Evolutionary conservation across 2,888 invertebrate species (phyloP).

Genomic region (Neria commutata): DNA sequence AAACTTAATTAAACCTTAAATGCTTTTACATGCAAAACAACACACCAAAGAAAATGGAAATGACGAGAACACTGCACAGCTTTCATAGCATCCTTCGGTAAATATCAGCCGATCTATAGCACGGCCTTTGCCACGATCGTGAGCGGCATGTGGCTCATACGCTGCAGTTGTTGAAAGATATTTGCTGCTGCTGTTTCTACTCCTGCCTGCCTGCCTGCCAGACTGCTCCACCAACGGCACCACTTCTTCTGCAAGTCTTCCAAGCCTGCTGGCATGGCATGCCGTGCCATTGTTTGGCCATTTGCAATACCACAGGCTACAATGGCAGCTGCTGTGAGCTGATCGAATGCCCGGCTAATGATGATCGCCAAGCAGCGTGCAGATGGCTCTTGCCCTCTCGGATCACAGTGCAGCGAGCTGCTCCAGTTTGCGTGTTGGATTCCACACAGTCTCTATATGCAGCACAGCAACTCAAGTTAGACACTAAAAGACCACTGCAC

Average conservation of each 20-base stretch:
- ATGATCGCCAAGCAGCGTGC: neutral
- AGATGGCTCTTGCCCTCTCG: neutral
- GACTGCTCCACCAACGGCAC: neutral
- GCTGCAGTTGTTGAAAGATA: slow-evolving; percentile 17
- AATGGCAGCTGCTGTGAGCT: neutral
- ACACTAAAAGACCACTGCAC: neutral
- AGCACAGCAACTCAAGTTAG: too few relatives aligned
- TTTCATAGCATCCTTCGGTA: too few relatives aligned
- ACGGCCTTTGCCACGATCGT: too few relatives aligned
- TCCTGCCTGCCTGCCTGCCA: neutral
- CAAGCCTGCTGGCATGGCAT: neutral
- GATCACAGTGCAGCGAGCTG: neutral
- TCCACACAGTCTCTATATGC: too few relatives aligned
- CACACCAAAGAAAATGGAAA: too few relatives aligned
- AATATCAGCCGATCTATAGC: too few relatives aligned
- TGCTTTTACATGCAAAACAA: too few relatives aligned
- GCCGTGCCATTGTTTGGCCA: slow-evolving; percentile 4
- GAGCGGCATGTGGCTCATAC: neutral
- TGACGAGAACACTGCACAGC: too few relatives aligned
- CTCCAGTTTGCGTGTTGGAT: too few relatives aligned
- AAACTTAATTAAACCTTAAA: too few relatives aligned
- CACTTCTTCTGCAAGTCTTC: neutral
- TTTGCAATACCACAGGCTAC: neutral
- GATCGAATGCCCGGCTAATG: neutral
- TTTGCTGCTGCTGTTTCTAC: neutral